A percentile compares a stretch with the other conserved stretches of the same genome.
These are phyloP conservation scores for Embiotoca jacksoni DNA, from an alignment of 2,113 vertebrate genomes.

Conservation along the genomic window DNA sequence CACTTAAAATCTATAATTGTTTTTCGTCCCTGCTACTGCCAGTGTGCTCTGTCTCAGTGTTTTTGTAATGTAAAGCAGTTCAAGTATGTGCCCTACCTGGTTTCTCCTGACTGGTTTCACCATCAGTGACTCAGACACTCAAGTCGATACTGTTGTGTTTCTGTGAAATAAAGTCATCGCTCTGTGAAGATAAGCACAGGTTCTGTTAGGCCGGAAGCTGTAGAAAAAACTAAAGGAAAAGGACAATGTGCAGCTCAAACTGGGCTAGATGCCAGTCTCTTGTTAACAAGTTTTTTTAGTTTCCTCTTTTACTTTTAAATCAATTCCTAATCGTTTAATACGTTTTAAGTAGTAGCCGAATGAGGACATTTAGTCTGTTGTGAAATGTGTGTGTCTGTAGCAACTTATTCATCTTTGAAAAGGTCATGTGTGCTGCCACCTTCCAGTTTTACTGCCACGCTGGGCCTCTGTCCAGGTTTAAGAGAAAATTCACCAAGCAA, in stretches of 20 bases:
- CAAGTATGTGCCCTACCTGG: constrained; percentile 75
- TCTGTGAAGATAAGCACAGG: constrained; percentile 39
- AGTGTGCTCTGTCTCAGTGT: background rate
- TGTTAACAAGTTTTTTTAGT: background rate
- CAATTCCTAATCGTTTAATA: background rate
- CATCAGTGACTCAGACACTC: constrained; percentile 46
- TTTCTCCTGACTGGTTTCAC: constrained; percentile 75
- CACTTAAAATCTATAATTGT: background rate
- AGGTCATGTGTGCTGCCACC: constrained; percentile 27
- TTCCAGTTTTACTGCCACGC: constrained; percentile 30
- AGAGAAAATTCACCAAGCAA: constrained; percentile 35
- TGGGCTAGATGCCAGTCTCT: background rate
- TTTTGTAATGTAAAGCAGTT: constrained; percentile 30
- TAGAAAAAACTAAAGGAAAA: constrained; percentile 10
- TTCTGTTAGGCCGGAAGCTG: constrained; percentile 15
- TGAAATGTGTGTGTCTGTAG: background rate
- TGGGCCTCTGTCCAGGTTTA: constrained; percentile 39
- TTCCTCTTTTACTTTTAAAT: background rate
- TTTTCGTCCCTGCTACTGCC: background rate
- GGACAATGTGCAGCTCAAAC: constrained; percentile 7
- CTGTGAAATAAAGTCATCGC: constrained; percentile 2
- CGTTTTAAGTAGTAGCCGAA: background rate
- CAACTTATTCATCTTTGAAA: constrained; percentile 23
- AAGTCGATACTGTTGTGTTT: constrained; percentile 1
- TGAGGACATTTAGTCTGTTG: background rate